These are phyloP conservation scores for Drosophila aff. DNA, from an alignment of 1,140 invertebrate genomes.

Conservation along the genomic window DNA sequence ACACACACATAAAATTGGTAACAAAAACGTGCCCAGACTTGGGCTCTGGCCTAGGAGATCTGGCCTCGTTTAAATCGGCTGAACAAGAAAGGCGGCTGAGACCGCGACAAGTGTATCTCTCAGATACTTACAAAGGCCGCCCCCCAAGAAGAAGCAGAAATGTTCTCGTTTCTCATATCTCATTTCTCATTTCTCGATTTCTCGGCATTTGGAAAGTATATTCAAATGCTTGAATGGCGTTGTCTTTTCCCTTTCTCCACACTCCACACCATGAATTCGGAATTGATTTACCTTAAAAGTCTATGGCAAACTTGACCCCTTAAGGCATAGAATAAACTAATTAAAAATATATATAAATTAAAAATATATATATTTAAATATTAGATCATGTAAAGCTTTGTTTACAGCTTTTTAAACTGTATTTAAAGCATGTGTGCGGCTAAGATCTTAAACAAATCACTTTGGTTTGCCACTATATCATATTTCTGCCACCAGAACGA, in stretches of 20 bases:
- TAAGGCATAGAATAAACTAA: too few relatives aligned
- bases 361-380: too few relatives aligned
- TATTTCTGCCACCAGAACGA: conserved; percentile 6
- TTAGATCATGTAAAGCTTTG: background rate
- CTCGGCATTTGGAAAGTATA: conserved; percentile 35
- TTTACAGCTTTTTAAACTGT: background rate
- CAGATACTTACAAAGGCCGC: conserved; percentile 21
- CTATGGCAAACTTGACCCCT: background rate
- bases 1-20: conserved; percentile 56
- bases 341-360: background rate
- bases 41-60: conserved; percentile 35
- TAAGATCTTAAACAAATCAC: background rate
- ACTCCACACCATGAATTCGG: background rate
- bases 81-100: conserved; percentile 20
- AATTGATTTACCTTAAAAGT: background rate
- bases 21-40: conserved; percentile 74
- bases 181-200: conserved; percentile 28
- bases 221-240: conserved; percentile 27
- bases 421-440: background rate
- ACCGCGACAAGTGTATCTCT: conserved; percentile 22
- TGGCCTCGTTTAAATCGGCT: conserved; percentile 51
- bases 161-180: conserved; percentile 40
- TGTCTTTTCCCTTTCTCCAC: conserved; percentile 41
- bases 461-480: conserved; percentile 3
- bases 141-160: conserved; percentile 35